Evolutionary conservation across 1,140 invertebrate species (phyloP).

Genomic region (Antheraea pernyi): DNA sequence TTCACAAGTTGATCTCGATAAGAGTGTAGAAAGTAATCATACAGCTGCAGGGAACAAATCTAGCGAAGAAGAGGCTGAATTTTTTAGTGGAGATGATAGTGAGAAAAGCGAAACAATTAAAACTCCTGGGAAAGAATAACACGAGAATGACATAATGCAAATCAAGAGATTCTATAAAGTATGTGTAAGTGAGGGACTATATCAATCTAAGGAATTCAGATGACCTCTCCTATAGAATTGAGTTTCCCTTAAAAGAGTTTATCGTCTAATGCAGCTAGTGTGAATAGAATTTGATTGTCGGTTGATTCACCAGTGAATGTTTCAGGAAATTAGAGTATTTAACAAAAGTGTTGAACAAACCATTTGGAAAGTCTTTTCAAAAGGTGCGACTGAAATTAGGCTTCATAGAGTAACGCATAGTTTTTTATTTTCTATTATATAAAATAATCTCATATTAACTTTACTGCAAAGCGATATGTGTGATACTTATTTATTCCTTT

Average conservation of each 20-base stretch:
- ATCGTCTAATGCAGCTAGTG: no score
- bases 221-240: background rate
- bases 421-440: constrained; percentile 15
- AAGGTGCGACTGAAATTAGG: background rate
- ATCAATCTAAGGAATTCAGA: background rate
- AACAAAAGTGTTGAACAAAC: no score
- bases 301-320: no score
- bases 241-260: background rate
- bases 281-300: no score
- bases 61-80: constrained; percentile 38
- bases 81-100: constrained; percentile 24
- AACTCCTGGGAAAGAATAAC: constrained; percentile 31
- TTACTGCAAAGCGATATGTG: constrained; percentile 15
- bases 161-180: constrained; percentile 1
- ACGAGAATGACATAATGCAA: background rate
- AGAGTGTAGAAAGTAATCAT: constrained; percentile 53
- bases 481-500: constrained; percentile 17
- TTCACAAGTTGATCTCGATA: constrained; percentile 48
- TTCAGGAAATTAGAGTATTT: no score
- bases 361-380: no score
- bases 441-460: constrained; percentile 19
- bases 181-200: background rate
- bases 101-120: constrained; percentile 7
- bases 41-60: constrained; percentile 63
- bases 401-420: background rate